Evolutionary conservation across 2,888 invertebrate species (phyloP).

Genomic region (Drosophila histrio): DNA sequence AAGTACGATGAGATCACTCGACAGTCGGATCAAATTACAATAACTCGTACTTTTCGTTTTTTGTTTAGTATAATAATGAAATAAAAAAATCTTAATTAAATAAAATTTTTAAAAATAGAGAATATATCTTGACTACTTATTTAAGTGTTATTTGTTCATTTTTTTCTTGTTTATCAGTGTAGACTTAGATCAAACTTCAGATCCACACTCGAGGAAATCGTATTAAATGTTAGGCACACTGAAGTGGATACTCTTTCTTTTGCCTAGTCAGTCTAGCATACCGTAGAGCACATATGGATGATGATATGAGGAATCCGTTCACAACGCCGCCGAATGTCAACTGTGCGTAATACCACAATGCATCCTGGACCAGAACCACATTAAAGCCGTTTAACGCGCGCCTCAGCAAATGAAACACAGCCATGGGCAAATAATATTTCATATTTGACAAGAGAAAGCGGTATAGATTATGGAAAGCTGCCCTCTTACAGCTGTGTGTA

Average conservation of each 20-base stretch:
- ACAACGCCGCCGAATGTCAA: constrained; percentile 48
- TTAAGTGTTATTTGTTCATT: too few relatives aligned
- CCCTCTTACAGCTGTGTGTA: constrained; percentile 53
- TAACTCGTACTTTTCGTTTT: too few relatives aligned
- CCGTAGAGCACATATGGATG: constrained; percentile 67
- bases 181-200: too few relatives aligned
- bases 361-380: constrained; percentile 39
- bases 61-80: too few relatives aligned
- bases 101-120: too few relatives aligned
- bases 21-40: too few relatives aligned
- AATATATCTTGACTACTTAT: too few relatives aligned
- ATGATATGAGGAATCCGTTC: constrained; percentile 37
- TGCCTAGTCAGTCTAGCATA: constrained; percentile 13
- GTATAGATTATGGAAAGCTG: constrained; percentile 38
- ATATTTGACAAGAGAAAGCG: constrained; percentile 52
- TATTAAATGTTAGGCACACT: neutral
- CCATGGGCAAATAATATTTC: constrained; percentile 71
- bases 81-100: too few relatives aligned
- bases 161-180: too few relatives aligned
- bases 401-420: constrained; percentile 57
- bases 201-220: too few relatives aligned
- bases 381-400: constrained; percentile 41
- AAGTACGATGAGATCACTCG: too few relatives aligned
- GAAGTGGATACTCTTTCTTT: neutral
- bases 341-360: constrained; percentile 56